Percentiles rank a stretch among this genome's conserved stretches.
These are phyloP conservation scores for Catalaphyllia jardinei DNA, from an alignment of 64 coral and sea anemone species.

Conservation along the genomic window DNA sequence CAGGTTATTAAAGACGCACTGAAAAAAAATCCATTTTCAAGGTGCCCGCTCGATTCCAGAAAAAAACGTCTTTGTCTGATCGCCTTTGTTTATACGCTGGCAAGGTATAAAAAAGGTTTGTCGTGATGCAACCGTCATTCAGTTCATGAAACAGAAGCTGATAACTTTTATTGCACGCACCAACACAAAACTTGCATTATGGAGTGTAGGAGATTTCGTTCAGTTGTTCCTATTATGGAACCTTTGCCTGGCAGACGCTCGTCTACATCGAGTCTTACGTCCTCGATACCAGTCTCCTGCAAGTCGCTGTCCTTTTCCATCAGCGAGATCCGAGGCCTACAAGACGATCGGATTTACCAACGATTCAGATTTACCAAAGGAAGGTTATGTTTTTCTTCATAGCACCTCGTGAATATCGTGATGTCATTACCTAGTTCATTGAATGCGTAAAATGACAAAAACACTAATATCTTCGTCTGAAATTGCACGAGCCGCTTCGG, in stretches of 20 bases:
- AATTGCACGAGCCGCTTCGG: too few relatives aligned
- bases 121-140: background rate
- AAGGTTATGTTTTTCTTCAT: background rate
- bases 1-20: too few relatives aligned
- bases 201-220: background rate
- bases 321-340: background rate
- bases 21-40: too few relatives aligned
- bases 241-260: background rate
- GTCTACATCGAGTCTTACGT: background rate
- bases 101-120: background rate
- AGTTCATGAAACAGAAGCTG: background rate
- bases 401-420: background rate
- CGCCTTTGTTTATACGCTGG: background rate
- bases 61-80: background rate
- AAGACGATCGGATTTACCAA: background rate
- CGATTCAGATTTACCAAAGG: too few relatives aligned
- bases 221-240: background rate
- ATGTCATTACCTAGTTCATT: background rate
- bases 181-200: background rate
- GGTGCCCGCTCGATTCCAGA: too few relatives aligned
- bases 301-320: slow-evolving; percentile 1
- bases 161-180: too few relatives aligned
- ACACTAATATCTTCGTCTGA: too few relatives aligned
- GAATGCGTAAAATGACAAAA: background rate
- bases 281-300: background rate